A percentile compares a stretch with the other conserved stretches of the same genome.
These are phyloP conservation scores for Macrotus californicus DNA, from an alignment of 2,113 vertebrate genomes.

Conservation along the genomic window DNA sequence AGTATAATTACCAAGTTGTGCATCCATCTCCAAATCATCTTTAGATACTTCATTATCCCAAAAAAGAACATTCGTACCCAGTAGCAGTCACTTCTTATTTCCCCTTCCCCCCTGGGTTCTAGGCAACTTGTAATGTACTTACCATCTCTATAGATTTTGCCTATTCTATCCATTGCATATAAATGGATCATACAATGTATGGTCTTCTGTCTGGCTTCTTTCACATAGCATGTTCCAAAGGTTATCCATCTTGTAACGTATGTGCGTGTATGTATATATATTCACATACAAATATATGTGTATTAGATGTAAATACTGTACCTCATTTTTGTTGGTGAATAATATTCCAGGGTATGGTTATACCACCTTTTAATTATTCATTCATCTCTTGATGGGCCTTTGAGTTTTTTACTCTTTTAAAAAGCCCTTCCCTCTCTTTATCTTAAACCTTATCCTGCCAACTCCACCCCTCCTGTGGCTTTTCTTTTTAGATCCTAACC, in stretches of 20 bases:
- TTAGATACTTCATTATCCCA: neutral
- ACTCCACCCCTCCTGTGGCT: neutral
- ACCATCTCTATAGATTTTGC: neutral
- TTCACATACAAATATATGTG: no score
- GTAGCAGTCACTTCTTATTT: neutral
- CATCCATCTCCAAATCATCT: neutral
- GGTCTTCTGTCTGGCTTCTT: neutral
- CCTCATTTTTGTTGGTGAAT: conserved; percentile 26
- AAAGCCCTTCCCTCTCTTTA: neutral
- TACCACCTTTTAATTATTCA: neutral
- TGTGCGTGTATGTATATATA: no score
- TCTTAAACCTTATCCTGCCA: neutral
- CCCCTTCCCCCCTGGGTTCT: fast-evolving
- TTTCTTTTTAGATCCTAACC: conserved; percentile 18
- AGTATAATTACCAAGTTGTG: neutral
- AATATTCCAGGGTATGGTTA: neutral
- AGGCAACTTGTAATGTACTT: neutral
- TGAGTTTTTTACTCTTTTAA: conserved; percentile 3
- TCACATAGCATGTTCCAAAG: neutral
- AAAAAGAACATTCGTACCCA: neutral
- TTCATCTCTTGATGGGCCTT: neutral
- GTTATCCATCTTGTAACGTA: neutral
- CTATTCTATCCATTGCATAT: neutral
- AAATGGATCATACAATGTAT: neutral
- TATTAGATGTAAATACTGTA: no score